Evolutionary conservation across 2,797 vertebrate genomes (phyloP).

Genomic region (Liparis tanakae): DNA sequence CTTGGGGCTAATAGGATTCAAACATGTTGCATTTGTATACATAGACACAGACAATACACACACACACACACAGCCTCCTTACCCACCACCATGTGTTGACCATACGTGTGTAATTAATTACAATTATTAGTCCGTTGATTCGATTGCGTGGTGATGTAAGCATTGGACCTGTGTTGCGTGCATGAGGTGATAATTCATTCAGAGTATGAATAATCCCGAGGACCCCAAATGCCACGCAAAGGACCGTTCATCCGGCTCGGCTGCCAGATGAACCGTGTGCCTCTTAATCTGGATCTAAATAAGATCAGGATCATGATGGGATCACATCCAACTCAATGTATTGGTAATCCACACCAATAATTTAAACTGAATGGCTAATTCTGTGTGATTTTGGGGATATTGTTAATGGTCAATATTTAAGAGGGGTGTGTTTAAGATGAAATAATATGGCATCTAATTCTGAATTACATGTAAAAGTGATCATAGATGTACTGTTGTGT

Average conservation of each 20-base stretch:
- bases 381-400: slow-evolving; percentile 16
- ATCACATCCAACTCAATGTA: slow-evolving; percentile 68
- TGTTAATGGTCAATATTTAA: neutral
- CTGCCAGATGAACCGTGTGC: slow-evolving; percentile 51
- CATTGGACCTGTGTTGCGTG: neutral
- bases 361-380: slow-evolving; percentile 57
- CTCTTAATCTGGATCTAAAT: slow-evolving; percentile 76
- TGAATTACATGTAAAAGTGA: neutral
- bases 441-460: slow-evolving; percentile 17
- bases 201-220: slow-evolving; percentile 56
- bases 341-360: slow-evolving; percentile 67
- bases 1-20: neutral
- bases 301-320: slow-evolving; percentile 72
- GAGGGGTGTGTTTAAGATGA: neutral
- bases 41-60: neutral
- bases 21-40: slow-evolving; percentile 13
- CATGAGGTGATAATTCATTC: slow-evolving; percentile 25
- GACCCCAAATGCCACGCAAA: slow-evolving; percentile 42
- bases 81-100: slow-evolving; percentile 8
- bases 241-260: slow-evolving; percentile 53
- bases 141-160: neutral
- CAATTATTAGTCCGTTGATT: slow-evolving; percentile 5
- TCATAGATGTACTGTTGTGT: neutral
- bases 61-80: neutral
- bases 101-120: slow-evolving; percentile 1